These are phyloP conservation scores for Hanleya hanleyi DNA, from an alignment of 2,888 invertebrate species.

Conservation along the genomic window DNA sequence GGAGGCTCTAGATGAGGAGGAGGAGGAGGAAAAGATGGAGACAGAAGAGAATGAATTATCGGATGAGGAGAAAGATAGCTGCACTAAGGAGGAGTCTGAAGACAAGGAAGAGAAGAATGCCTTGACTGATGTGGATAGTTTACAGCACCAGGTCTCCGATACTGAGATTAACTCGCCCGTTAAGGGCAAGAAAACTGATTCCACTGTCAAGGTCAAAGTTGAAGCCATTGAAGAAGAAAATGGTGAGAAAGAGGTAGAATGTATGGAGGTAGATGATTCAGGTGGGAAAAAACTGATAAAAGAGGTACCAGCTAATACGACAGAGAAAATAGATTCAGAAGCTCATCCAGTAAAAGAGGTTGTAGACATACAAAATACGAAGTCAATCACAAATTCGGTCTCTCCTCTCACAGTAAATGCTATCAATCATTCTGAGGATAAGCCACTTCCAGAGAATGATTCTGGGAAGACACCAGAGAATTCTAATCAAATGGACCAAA, in stretches of 20 bases:
- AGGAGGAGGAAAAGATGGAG: not conserved
- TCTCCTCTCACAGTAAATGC: too few relatives aligned
- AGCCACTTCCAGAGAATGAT: too few relatives aligned
- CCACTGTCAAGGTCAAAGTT: not conserved
- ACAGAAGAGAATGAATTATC: not conserved
- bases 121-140: slow-evolving; percentile 10
- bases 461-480: too few relatives aligned
- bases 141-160: too few relatives aligned
- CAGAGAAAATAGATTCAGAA: slow-evolving; percentile 13
- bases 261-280: slow-evolving; percentile 13
- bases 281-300: not conserved
- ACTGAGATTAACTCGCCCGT: too few relatives aligned
- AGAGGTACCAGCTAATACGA: not conserved
- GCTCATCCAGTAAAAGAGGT: not conserved
- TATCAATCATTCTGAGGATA: too few relatives aligned
- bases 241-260: slow-evolving; percentile 8
- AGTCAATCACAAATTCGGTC: too few relatives aligned
- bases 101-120: slow-evolving; percentile 16
- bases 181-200: too few relatives aligned
- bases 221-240: slow-evolving; percentile 74
- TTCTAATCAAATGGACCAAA: too few relatives aligned
- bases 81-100: slow-evolving; percentile 32
- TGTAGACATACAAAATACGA: too few relatives aligned
- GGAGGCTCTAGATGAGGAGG: not conserved
- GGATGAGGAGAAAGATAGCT: not conserved